Base-by-base conservation (phyloP, 2,888 invertebrate genomes). In the Limnephilus rhombicus region DNA sequence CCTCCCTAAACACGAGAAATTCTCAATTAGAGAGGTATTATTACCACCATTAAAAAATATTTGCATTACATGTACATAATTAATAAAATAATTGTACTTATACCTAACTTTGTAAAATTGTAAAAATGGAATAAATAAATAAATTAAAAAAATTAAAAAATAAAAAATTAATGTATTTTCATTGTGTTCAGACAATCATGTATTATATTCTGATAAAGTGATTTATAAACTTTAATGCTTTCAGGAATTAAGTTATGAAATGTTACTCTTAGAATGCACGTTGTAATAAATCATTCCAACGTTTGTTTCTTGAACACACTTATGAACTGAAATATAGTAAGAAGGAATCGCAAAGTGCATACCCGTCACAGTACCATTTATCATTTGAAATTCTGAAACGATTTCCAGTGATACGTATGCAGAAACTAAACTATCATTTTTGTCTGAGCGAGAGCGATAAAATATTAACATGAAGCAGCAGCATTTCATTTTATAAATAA, bases 341-440 rank as follows among this genome's bases (percentile, higher is more conserved):
- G 88, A 89, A 80, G 24, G 88, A 89, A 80, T 89, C 80, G 80
- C 88, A 89, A 80, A 80, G 88, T 89, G 88, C 88, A 89, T 80
- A 37, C 80, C 34, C 41, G 41, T 24, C 80, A 37, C 24, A 80
- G 34, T 15, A 80, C 37, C 80, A 89, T 89, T 89, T 89, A 89
- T 89, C 88, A 80, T 89, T 80, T 29, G 31, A 18, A 34, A 85
- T 34, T 82, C 29, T 41, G 85, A 85, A 85, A 85, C 41, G 85
- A 37, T 85, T 85, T 82, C 82, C 5, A 82, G 31, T 82, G 15
- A 34, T 13, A 15, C 13, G 82, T 82, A 34, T 24, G 80, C 80
- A 80, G 68, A 68, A 68, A 68, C 5, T 24, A 24, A 68, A 68
- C 5, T 24, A 68, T 68, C 24, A n/a, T 68, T 68, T 68, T 68